Percentiles rank a stretch among this genome's conserved stretches.
These are phyloP conservation scores for Halisarca cf. caerulea DNA, from an alignment of 37 sponge, comb jelly and placozoan genomes.

Conservation along the genomic window DNA sequence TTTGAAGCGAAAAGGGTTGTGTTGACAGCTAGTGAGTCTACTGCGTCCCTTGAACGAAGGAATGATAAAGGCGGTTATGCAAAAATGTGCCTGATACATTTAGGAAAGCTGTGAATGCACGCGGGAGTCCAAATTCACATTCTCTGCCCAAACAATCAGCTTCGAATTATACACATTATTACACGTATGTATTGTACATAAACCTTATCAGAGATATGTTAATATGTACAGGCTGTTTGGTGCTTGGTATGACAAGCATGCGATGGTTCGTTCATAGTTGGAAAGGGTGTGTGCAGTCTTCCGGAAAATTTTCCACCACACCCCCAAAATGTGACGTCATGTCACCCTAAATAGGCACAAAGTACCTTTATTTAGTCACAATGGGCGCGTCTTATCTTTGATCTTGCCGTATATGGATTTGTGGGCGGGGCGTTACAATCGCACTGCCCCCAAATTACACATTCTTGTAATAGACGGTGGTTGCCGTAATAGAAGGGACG, in stretches of 20 bases:
- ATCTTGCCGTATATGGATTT: background rate
- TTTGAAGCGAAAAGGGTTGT: too few relatives aligned
- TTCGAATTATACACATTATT: too few relatives aligned
- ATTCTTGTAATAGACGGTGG: constrained; percentile 26
- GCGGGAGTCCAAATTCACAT: too few relatives aligned
- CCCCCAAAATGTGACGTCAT: background rate
- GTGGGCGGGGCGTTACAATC: constrained; percentile 2
- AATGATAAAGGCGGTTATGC: too few relatives aligned
- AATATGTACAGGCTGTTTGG: background rate
- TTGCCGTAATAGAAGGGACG: constrained; percentile 26
- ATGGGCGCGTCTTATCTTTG: constrained; percentile 5
- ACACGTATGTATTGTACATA: too few relatives aligned
- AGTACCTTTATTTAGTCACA: background rate
- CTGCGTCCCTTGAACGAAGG: too few relatives aligned
- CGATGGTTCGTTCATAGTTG: background rate
- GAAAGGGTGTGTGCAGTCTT: background rate
- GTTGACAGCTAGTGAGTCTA: too few relatives aligned
- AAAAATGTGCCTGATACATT: too few relatives aligned
- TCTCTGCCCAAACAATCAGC: too few relatives aligned
- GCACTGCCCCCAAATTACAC: constrained; percentile 13
- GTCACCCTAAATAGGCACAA: background rate
- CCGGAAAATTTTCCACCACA: background rate
- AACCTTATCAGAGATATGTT: too few relatives aligned
- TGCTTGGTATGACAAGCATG: background rate
- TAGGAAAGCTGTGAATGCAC: too few relatives aligned